phyloP scores from a whole-genome alignment of 2,888 invertebrate genomes.

The Sinohyriopsis cumingii region DNA sequence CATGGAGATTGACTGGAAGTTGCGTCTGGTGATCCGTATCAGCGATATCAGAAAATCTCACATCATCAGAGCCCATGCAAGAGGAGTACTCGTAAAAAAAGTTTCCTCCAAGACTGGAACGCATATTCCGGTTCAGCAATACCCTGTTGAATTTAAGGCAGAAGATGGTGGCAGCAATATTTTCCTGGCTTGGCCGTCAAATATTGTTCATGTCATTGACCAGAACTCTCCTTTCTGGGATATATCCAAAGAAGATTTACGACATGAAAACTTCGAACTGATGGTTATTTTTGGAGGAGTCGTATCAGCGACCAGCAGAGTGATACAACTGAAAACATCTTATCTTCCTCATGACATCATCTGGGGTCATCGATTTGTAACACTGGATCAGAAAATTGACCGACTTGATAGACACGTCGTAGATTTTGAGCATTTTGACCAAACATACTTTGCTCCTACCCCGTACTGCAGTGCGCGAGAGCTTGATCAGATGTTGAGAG shows the following conservation, averaged over 20 bases:
- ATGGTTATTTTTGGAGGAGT: conserved; percentile 92
- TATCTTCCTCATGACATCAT: conserved; percentile 40
- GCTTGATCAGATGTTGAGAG: conserved; percentile 7
- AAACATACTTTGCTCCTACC: conserved; percentile 24
- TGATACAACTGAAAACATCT: conserved; percentile 41
- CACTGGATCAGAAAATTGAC: conserved; percentile 22
- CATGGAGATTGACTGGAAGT: conserved; percentile 74
- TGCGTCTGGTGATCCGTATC: conserved; percentile 69
- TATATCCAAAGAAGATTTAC: conserved; percentile 90
- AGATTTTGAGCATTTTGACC: conserved; percentile 35
- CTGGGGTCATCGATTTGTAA: conserved; percentile 41
- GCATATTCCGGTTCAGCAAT: conserved; percentile 91
- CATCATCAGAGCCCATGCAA: conserved; percentile 86
- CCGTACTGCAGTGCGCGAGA: conserved; percentile 35
- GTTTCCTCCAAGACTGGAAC: conserved; percentile 93
- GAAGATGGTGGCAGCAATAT: conserved; percentile 92
- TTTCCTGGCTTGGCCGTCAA: conserved; percentile 98
- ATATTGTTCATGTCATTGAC: conserved; percentile 94
- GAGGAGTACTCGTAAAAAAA: conserved; percentile 92
- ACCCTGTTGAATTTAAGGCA: conserved; percentile 90
- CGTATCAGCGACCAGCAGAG: conserved; percentile 78
- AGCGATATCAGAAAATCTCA: conserved; percentile 69
- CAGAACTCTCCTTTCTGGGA: conserved; percentile 89
- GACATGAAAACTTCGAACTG: conserved; percentile 91
- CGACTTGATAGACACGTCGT: conserved; percentile 20